These are phyloP conservation scores for Neoitamus cyanurus DNA, from an alignment of 2,888 invertebrate species.

Conservation along the genomic window DNA sequence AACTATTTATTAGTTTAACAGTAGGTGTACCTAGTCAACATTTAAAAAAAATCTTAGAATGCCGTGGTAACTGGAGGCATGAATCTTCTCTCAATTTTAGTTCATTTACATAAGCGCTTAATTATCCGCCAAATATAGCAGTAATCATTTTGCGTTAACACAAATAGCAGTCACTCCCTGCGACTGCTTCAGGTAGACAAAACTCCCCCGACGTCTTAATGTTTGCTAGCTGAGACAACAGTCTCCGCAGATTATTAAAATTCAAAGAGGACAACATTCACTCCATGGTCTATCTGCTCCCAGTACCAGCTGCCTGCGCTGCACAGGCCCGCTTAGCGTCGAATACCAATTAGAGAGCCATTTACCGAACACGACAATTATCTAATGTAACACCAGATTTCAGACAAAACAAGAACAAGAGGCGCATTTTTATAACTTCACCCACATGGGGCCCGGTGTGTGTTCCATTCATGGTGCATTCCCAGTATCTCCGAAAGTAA, in stretches of 20 bases:
- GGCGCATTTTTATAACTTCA: background rate
- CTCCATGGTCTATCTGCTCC: background rate
- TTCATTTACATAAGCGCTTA: background rate
- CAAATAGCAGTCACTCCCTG: background rate
- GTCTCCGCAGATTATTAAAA: background rate
- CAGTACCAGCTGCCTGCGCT: background rate
- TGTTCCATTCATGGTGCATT: background rate
- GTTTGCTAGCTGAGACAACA: background rate
- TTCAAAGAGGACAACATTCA: background rate
- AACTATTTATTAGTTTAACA: too few species aligned
- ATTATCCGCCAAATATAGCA: background rate
- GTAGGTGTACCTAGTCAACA: too few species aligned
- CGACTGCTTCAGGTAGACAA: background rate
- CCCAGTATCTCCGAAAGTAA: background rate
- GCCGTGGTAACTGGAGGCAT: background rate
- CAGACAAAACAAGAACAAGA: background rate
- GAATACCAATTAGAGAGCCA: background rate
- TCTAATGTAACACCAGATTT: background rate
- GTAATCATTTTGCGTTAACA: too few species aligned
- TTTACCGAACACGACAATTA: background rate
- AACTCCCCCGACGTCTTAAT: background rate
- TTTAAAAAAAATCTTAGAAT: too few species aligned
- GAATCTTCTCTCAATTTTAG: background rate
- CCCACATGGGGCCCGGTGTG: background rate
- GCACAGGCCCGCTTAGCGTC: background rate